Evolutionary conservation across 2,113 vertebrate species (phyloP).

Genomic region (Sphaerodactylus townsendi): DNA sequence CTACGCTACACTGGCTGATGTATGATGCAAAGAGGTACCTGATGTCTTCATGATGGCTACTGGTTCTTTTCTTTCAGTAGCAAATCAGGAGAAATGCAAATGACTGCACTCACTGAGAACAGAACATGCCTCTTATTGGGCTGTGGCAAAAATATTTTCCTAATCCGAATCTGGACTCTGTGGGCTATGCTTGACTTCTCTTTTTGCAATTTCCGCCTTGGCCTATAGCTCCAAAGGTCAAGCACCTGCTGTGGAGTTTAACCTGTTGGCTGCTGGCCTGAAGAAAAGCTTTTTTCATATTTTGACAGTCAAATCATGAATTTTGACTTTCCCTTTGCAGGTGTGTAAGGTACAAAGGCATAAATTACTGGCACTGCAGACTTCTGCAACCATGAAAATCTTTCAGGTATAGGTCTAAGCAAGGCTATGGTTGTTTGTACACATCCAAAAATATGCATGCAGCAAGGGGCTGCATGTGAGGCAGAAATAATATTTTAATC

Average conservation of each 20-base stretch:
- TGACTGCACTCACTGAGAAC: conserved; percentile 6
- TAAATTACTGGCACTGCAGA: background rate
- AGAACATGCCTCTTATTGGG: conserved; percentile 30
- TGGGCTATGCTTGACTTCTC: conserved; percentile 48
- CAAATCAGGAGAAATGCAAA: conserved; percentile 12
- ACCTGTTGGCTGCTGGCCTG: conserved; percentile 57
- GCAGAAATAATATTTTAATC: too few species aligned
- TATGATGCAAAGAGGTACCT: background rate
- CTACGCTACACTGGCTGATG: too few species aligned
- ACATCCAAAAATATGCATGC: too few species aligned
- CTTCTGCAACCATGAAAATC: background rate
- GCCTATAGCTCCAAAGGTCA: conserved; percentile 50
- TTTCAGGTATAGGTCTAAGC: background rate
- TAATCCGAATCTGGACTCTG: conserved; percentile 28
- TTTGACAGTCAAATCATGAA: conserved; percentile 74
- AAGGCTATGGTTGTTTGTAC: background rate
- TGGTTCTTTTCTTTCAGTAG: conserved; percentile 20
- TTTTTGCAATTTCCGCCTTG: conserved; percentile 56
- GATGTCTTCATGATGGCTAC: background rate
- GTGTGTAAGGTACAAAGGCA: conserved; percentile 24
- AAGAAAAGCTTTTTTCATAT: conserved; percentile 18
- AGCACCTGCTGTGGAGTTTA: conserved; percentile 70
- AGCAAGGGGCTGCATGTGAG: too few species aligned
- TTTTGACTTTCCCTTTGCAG: conserved; percentile 56
- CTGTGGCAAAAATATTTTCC: conserved; percentile 45